Evolutionary conservation across 2,888 invertebrate species (phyloP).

Genomic region (Melanchra persicariae): DNA sequence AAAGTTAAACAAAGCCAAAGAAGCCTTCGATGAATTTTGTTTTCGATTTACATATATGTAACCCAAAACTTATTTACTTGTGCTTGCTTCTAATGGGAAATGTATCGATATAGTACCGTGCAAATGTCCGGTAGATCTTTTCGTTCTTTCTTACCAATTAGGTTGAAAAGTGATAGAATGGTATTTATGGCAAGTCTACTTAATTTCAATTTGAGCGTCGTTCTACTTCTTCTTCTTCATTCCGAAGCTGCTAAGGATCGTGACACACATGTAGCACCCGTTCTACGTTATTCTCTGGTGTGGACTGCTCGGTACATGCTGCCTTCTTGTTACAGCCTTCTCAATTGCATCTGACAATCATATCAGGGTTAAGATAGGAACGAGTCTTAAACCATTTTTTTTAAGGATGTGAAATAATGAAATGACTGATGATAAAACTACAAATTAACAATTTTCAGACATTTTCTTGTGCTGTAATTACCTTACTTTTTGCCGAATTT

Average conservation of each 20-base stretch:
- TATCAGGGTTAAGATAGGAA: not conserved
- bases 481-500: too few relatives aligned
- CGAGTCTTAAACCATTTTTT: not conserved
- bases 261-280: not conserved
- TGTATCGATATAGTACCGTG: not conserved
- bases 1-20: slow-evolving; percentile 58
- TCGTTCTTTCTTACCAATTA: not conserved
- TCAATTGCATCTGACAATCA: not conserved
- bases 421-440: too few relatives aligned
- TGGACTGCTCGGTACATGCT: too few relatives aligned
- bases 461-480: too few relatives aligned
- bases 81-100: not conserved
- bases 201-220: not conserved
- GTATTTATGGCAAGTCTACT: not conserved
- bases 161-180: not conserved
- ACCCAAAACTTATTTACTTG: slow-evolving; percentile 14
- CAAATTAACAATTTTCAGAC: too few relatives aligned
- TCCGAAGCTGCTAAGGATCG: not conserved
- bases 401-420: too few relatives aligned
- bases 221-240: not conserved
- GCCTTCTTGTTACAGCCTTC: not conserved
- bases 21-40: slow-evolving; percentile 46
- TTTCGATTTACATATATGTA: slow-evolving; percentile 24
- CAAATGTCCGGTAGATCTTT: not conserved
- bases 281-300: not conserved